These are phyloP conservation scores for Paramacrobiotus metropolitanus DNA, from an alignment of 1,140 invertebrate genomes.

Conservation along the genomic window DNA sequence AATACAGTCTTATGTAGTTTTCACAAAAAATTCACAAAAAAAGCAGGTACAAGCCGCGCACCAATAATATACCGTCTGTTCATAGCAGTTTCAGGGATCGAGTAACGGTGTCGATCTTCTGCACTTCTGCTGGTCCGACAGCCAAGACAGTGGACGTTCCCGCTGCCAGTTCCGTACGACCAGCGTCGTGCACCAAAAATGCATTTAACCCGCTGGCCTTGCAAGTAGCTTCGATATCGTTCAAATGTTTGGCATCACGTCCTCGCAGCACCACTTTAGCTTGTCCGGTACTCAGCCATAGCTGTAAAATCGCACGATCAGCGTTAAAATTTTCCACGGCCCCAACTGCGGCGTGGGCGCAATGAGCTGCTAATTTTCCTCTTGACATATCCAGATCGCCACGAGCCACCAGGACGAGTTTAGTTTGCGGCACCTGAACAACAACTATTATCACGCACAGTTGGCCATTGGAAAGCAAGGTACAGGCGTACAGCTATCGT, in stretches of 20 bases:
- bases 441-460: too few species aligned
- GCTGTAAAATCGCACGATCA: slow-evolving; percentile 35
- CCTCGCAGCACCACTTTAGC: slow-evolving; percentile 54
- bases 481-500: too few species aligned
- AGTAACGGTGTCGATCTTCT: not conserved
- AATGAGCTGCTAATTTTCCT: slow-evolving; percentile 78
- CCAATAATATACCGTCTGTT: not conserved
- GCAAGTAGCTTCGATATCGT: slow-evolving; percentile 37
- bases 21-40: slow-evolving; percentile 6
- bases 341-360: slow-evolving; percentile 57
- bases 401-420: slow-evolving; percentile 60
- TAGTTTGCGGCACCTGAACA: slow-evolving; percentile 20
- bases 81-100: not conserved
- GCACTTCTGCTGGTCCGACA: slow-evolving; percentile 37
- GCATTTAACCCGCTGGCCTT: slow-evolving; percentile 39
- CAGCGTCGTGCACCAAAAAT: slow-evolving; percentile 57
- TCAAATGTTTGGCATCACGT: slow-evolving; percentile 22
- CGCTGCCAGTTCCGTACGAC: slow-evolving; percentile 59
- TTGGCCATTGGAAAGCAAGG: too few species aligned
- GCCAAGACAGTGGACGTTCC: slow-evolving; percentile 67
- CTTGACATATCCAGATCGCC: slow-evolving; percentile 79
- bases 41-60: not conserved
- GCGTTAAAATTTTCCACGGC: slow-evolving; percentile 45
- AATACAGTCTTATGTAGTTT: slow-evolving; percentile 8
- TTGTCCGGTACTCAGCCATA: slow-evolving; percentile 53